Conservation (phyloP, 1,140 invertebrate genomes). For the Zaprionus ghesquierei region DNA sequence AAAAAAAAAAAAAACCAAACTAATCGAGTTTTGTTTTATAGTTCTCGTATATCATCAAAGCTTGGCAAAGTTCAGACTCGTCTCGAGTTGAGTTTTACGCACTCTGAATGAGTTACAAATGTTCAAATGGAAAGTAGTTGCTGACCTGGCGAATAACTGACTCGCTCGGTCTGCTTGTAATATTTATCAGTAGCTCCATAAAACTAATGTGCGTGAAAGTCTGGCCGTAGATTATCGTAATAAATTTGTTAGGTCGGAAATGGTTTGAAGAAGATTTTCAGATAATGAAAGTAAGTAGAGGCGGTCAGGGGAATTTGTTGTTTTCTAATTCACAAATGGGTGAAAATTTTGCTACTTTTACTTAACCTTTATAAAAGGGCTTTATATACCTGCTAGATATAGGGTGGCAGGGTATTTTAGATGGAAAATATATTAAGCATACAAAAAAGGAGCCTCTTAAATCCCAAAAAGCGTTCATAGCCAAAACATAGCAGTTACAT, state of each 20-base stretch:
- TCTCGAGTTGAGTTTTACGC: neutral
- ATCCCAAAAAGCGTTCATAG: no score
- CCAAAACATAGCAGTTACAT: no score
- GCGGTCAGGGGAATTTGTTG: neutral
- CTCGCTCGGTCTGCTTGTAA: conserved; percentile 7
- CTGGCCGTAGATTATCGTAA: conserved; percentile 1
- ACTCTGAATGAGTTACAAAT: conserved; percentile 6
- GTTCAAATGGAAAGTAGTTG: conserved; percentile 7
- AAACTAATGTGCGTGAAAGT: conserved; percentile 26
- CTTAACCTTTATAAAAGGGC: no score
- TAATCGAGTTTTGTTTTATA: conserved; percentile 1
- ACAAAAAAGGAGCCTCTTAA: no score
- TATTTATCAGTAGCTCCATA: conserved; percentile 22
- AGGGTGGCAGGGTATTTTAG: no score
- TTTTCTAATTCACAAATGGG: no score
- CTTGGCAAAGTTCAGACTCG: neutral
- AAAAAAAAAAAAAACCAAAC: neutral
- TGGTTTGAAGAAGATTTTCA: neutral
- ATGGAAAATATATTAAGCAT: no score
- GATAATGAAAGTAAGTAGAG: neutral
- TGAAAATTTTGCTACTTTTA: no score
- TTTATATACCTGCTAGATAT: no score
- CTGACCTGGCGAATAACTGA: neutral
- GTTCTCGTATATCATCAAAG: neutral
- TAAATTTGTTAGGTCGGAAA: neutral